Evolutionary conservation across 2,797 vertebrate genomes (phyloP).

Genomic region (Scleropages formosus): DNA sequence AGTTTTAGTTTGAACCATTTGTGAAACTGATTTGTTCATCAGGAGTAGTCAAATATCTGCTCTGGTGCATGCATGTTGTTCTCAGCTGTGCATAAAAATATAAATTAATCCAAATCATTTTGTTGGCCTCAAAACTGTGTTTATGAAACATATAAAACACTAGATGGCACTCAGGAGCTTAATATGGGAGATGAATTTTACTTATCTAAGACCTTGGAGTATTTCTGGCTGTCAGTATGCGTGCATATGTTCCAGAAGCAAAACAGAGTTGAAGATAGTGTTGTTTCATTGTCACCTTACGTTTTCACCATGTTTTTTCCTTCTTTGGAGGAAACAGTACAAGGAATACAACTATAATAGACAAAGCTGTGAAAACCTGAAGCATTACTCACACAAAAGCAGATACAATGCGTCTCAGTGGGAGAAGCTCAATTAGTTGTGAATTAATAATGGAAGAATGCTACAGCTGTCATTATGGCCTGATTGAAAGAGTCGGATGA

Average conservation of each 20-base stretch:
- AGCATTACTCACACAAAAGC: conserved; percentile 13
- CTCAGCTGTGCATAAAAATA: too few species aligned
- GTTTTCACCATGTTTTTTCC: not conserved
- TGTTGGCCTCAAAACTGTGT: too few species aligned
- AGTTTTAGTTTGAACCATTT: too few species aligned
- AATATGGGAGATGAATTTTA: conserved; percentile 2
- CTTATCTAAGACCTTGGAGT: not conserved
- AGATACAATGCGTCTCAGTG: conserved; percentile 9
- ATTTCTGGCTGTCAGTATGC: not conserved
- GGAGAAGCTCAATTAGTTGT: conserved; percentile 52
- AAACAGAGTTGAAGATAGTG: not conserved
- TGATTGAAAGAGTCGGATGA: not conserved
- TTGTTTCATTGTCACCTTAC: not conserved
- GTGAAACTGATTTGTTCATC: too few species aligned
- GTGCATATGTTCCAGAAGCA: not conserved
- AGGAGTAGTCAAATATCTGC: too few species aligned
- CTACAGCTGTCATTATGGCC: conserved; percentile 42
- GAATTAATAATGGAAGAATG: conserved; percentile 51
- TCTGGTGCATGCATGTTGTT: too few species aligned
- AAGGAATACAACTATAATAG: too few species aligned
- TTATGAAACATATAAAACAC: not conserved
- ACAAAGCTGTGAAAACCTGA: not conserved
- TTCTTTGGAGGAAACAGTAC: too few species aligned
- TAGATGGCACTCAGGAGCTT: conserved; percentile 23
- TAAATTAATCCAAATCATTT: too few species aligned